phyloP scores from a whole-genome alignment of 2,797 vertebrate genomes.

The Halcyon chelicuti region DNA sequence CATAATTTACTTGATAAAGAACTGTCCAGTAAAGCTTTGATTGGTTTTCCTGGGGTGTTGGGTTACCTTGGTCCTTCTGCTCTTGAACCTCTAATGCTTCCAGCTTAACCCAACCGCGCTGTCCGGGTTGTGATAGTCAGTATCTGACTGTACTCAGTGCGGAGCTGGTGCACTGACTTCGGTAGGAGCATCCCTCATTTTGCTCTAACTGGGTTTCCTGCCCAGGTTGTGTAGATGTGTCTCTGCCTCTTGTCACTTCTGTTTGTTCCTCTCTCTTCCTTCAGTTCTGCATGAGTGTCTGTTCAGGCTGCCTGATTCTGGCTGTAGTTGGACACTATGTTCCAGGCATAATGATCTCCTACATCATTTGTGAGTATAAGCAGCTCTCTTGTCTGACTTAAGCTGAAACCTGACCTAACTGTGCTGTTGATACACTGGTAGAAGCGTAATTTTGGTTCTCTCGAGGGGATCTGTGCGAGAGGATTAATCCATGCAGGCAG shows the following conservation, averaged over 20 bases:
- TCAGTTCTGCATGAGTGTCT: constrained; percentile 94
- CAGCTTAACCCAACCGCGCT: neutral
- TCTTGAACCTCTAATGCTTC: constrained; percentile 32
- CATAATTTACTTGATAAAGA: neutral
- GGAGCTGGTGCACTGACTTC: neutral
- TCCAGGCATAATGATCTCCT: constrained; percentile 98
- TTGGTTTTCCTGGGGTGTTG: neutral
- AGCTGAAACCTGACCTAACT: neutral
- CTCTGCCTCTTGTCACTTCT: constrained; percentile 38
- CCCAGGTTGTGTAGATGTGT: neutral
- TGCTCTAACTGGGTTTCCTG: neutral
- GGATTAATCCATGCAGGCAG: neutral
- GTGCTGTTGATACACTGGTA: neutral
- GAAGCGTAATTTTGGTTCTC: neutral
- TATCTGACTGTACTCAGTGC: neutral
- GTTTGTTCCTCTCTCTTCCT: constrained; percentile 58
- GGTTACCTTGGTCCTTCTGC: neutral
- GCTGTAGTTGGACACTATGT: constrained; percentile 94
- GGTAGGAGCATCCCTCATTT: neutral
- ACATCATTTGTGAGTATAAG: constrained; percentile 92
- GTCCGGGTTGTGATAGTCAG: neutral
- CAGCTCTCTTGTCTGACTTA: neutral
- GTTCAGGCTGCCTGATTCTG: constrained; percentile 88
- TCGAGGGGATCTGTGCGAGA: neutral
- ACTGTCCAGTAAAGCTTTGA: neutral